A percentile compares a stretch with the other conserved stretches of the same genome.
Conservation (phyloP, 2,888 invertebrate species). For the Alloscopus bannaensis region DNA sequence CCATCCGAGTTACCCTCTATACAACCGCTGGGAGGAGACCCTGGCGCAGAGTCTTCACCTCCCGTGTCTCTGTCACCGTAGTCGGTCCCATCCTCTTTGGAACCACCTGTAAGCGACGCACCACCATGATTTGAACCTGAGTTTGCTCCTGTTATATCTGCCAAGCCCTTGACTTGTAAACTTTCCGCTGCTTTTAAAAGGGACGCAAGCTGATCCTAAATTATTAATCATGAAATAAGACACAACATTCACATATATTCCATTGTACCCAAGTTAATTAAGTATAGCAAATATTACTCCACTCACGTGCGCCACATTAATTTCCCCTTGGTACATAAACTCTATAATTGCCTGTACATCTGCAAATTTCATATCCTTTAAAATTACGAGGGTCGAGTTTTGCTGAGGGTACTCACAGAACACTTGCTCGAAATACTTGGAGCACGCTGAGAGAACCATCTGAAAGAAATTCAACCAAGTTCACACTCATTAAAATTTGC, state of each 20-base stretch:
- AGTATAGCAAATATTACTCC: too few relatives aligned
- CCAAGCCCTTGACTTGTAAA: conserved; percentile 91
- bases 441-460: conserved; percentile 93
- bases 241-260: background rate
- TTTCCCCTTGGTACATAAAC: conserved; percentile 97
- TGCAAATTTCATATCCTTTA: conserved; percentile 93
- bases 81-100: conserved; percentile 72
- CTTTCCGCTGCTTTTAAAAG: conserved; percentile 94
- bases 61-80: conserved; percentile 67
- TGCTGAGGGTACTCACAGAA: conserved; percentile 88
- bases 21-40: conserved; percentile 71
- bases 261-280: too few relatives aligned
- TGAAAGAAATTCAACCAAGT: conserved; percentile 76
- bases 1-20: conserved; percentile 73
- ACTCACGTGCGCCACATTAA: conserved; percentile 94
- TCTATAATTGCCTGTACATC: conserved; percentile 93
- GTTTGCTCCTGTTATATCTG: conserved; percentile 89
- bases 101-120: conserved; percentile 74
- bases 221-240: background rate
- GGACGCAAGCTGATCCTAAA: conserved; percentile 88
- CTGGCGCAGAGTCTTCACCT: conserved; percentile 72
- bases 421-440: conserved; percentile 92
- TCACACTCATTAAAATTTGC: conserved; percentile 12
- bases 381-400: conserved; percentile 86
- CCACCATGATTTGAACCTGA: conserved; percentile 76